A percentile compares a stretch with the other conserved stretches of the same genome.
Evolutionary conservation across 2,113 vertebrate genomes (phyloP).

Genomic region (Hyperoodon ampullatus): DNA sequence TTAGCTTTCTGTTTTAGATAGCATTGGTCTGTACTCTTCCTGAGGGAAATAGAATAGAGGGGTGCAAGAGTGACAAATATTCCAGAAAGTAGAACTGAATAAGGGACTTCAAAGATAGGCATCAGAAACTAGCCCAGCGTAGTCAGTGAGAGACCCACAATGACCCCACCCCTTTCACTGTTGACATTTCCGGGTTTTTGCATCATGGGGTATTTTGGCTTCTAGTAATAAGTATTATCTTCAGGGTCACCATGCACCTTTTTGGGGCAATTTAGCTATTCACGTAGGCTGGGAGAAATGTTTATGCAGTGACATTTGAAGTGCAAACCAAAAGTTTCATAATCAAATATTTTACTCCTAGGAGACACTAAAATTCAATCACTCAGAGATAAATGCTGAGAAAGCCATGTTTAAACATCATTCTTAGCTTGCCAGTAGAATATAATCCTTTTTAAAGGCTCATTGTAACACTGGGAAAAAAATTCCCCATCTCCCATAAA

Average conservation of each 20-base stretch:
- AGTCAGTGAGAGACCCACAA: too few species aligned
- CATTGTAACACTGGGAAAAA: slow-evolving; percentile 78
- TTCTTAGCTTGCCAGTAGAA: slow-evolving; percentile 76
- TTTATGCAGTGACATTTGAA: slow-evolving; percentile 66
- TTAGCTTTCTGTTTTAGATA: slow-evolving; percentile 36
- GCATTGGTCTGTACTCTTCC: slow-evolving; percentile 27
- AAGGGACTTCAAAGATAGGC: neutral
- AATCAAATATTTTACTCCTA: slow-evolving; percentile 82
- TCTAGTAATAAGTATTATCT: neutral
- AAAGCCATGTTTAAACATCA: slow-evolving; percentile 86
- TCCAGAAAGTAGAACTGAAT: neutral
- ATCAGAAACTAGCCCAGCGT: neutral
- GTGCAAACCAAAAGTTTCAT: slow-evolving; percentile 75
- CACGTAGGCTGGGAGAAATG: slow-evolving; percentile 53
- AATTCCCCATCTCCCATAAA: slow-evolving; percentile 77
- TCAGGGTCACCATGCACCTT: neutral
- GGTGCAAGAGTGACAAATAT: fast-evolving
- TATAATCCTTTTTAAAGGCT: slow-evolving; percentile 81
- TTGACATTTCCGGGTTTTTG: neutral
- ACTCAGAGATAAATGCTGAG: slow-evolving; percentile 72
- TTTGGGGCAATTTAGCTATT: neutral
- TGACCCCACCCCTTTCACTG: neutral
- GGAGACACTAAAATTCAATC: slow-evolving; percentile 83
- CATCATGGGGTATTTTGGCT: neutral
- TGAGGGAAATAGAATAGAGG: neutral